Evolutionary conservation across 2,113 vertebrate genomes (phyloP).

Genomic region (Furnarius figulus): DNA sequence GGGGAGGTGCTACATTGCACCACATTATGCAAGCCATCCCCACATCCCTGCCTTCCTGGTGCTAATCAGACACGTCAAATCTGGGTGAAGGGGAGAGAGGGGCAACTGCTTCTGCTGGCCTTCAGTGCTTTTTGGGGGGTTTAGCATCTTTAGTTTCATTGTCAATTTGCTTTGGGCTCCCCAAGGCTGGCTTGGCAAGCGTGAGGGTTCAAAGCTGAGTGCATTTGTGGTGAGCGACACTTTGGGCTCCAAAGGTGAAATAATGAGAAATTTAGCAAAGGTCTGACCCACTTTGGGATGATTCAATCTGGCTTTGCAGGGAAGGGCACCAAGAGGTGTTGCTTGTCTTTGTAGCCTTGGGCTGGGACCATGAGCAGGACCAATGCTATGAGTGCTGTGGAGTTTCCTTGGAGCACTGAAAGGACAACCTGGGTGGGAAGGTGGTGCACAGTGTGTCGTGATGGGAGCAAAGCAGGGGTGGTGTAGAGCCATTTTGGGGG

Average conservation of each 20-base stretch:
- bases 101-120: neutral
- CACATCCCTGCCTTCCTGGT: conserved; percentile 19
- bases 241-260: neutral
- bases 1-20: conserved; percentile 69
- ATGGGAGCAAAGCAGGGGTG: neutral
- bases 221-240: rapidly evolving
- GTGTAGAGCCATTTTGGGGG: neutral
- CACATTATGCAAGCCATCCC: conserved; percentile 64
- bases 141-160: neutral
- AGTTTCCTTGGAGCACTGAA: neutral
- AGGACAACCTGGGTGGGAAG: neutral
- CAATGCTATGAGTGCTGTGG: rapidly evolving
- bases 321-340: neutral
- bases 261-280: neutral
- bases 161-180: neutral
- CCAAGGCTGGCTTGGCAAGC: neutral
- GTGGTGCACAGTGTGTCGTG: neutral
- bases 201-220: rapidly evolving
- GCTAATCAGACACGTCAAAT: conserved; percentile 49
- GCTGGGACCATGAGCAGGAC: neutral
- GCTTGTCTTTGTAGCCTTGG: neutral
- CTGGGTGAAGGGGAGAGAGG: neutral
- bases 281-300: neutral
- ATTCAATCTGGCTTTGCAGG: neutral
- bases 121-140: neutral